Conservation (phyloP, 2,797 vertebrate genomes). For the Hemibagrus guttatus region DNA sequence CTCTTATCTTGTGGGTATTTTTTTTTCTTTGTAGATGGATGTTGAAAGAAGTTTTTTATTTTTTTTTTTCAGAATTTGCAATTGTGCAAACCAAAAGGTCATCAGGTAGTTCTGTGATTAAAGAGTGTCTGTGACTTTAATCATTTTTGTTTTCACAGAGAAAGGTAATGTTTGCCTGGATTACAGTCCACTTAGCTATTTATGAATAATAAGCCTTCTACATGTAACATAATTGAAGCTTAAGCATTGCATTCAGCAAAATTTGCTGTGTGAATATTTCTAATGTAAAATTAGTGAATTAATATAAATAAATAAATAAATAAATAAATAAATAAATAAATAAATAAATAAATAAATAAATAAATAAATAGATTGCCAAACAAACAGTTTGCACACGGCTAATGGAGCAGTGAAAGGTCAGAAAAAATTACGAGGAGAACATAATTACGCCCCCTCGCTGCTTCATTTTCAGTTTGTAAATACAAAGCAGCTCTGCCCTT, state of each 20-base stretch:
- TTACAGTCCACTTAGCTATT: not conserved
- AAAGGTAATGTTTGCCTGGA: not conserved
- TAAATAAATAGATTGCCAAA: constrained; percentile 3
- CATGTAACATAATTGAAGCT: not conserved
- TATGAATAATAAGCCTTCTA: not conserved
- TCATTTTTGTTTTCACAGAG: not conserved
- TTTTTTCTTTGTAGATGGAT: not conserved
- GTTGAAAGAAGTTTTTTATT: not conserved
- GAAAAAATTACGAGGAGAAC: constrained; percentile 30
- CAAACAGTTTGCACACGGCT: constrained; percentile 34
- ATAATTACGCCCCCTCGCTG: constrained; percentile 35
- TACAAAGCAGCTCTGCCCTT: not conserved
- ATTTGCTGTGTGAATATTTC: not conserved
- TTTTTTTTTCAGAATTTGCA: no score
- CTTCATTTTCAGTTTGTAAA: constrained; percentile 20
- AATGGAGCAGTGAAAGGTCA: constrained; percentile 44
- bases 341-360: not conserved
- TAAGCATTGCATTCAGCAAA: not conserved
- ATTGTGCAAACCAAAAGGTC: not conserved
- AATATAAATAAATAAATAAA: not conserved
- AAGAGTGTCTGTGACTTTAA: not conserved
- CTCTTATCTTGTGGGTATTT: not conserved
- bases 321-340: not conserved
- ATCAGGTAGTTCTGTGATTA: not conserved
- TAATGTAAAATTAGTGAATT: not conserved